These are phyloP conservation scores for Leptonema lineaticorne DNA, from an alignment of 1,140 invertebrate genomes.

Conservation along the genomic window DNA sequence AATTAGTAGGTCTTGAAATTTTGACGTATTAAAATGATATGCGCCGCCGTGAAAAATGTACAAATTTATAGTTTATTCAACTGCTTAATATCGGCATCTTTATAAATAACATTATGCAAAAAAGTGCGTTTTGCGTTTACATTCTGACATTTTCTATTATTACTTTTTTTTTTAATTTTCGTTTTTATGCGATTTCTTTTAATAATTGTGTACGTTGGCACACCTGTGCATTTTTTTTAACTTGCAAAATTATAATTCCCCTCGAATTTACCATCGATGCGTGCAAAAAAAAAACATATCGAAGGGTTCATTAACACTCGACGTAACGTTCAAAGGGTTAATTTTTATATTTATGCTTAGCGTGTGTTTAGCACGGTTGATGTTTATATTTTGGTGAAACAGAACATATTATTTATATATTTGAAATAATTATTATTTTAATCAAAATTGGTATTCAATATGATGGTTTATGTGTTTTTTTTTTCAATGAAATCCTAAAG, in stretches of 20 bases:
- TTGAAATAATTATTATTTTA: too few relatives aligned
- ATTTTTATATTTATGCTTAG: too few relatives aligned
- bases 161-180: neutral
- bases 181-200: neutral
- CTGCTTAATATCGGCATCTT: neutral
- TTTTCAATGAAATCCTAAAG: too few relatives aligned
- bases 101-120: constrained; percentile 1
- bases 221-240: neutral
- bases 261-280: neutral
- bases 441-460: too few relatives aligned
- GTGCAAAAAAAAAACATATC: too few relatives aligned
- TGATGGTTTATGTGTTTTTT: too few relatives aligned
- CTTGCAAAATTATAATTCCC: neutral
- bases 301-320: constrained; percentile 12
- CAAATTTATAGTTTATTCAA: neutral
- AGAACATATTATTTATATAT: too few relatives aligned
- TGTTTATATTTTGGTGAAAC: too few relatives aligned
- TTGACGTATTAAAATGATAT: too few relatives aligned
- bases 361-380: neutral
- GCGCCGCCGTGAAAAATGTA: too few relatives aligned
- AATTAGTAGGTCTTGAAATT: too few relatives aligned
- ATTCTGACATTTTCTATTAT: neutral
- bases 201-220: constrained; percentile 2
- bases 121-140: neutral
- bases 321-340: neutral